Percentiles rank a stretch among this genome's conserved stretches.
Evolutionary conservation across 30 jellyfish, hydroid and myxozoan species (phyloP).

Genomic region (Cassiopea andromeda): DNA sequence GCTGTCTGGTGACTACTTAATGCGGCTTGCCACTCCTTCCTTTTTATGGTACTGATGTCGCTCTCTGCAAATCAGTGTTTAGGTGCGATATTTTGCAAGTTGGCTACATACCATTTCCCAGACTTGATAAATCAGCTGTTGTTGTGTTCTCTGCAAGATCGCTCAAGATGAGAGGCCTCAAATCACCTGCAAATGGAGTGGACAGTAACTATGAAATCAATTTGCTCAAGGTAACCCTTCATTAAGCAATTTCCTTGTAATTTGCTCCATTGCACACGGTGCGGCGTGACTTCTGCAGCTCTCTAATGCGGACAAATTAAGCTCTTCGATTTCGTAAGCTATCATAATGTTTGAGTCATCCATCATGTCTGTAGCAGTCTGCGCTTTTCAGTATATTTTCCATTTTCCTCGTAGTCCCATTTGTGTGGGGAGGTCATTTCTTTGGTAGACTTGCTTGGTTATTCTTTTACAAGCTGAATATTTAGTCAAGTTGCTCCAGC

Average conservation of each 20-base stretch:
- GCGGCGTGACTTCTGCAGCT: too few relatives aligned
- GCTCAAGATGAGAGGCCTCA: conserved; percentile 65
- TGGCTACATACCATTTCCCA: not conserved
- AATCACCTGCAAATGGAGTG: conserved; percentile 45
- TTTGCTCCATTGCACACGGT: not conserved
- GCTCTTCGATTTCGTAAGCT: too few relatives aligned
- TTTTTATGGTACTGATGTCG: conserved; percentile 9
- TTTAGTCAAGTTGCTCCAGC: too few relatives aligned
- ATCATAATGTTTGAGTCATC: too few relatives aligned
- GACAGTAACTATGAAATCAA: conserved; percentile 53
- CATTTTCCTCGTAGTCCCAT: too few relatives aligned
- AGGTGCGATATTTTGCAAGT: conserved; percentile 58
- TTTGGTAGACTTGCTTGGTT: too few relatives aligned
- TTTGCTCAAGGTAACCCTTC: conserved; percentile 54
- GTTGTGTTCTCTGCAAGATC: not conserved
- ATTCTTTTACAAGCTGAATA: too few relatives aligned
- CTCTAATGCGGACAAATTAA: too few relatives aligned
- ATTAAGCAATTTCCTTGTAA: not conserved
- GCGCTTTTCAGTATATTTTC: too few relatives aligned
- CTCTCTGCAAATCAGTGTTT: conserved; percentile 32
- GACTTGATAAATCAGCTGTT: conserved; percentile 22
- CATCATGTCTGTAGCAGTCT: too few relatives aligned
- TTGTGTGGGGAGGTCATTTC: too few relatives aligned
- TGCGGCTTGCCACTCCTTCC: conserved; percentile 23
- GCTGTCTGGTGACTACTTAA: conserved; percentile 21